phyloP scores from a whole-genome alignment of 2,888 invertebrate species.

The Galeopsomyia nigrocyanea region DNA sequence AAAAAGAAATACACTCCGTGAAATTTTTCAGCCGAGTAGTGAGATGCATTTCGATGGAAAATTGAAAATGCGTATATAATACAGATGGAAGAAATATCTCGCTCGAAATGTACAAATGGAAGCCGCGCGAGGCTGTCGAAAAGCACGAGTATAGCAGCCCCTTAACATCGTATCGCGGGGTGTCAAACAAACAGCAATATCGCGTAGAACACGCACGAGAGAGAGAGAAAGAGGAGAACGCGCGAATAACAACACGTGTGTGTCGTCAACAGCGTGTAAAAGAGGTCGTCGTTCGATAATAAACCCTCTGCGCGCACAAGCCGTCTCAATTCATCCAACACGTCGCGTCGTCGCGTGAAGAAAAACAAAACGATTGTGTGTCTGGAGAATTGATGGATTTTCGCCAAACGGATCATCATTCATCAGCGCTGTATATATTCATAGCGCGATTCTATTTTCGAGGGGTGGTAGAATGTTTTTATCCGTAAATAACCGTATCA shows the following conservation, averaged over 20 bases:
- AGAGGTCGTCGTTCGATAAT: background rate
- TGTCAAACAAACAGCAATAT: slow-evolving; percentile 12
- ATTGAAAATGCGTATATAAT: no score
- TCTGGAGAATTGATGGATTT: no score
- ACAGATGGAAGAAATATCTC: background rate
- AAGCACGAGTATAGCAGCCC: background rate
- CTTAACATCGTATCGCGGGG: background rate
- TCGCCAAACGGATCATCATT: no score
- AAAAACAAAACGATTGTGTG: no score
- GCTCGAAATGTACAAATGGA: background rate
- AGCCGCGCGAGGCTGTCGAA: background rate
- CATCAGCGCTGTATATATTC: background rate
- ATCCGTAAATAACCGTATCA: slow-evolving; percentile 36
- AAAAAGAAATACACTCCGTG: no score
- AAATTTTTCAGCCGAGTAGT: no score
- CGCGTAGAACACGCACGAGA: slow-evolving; percentile 17
- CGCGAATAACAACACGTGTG: no score
- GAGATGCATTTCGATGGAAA: no score
- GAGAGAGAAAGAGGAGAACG: no score
- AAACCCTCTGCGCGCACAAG: background rate
- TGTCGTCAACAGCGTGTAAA: background rate
- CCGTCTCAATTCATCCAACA: background rate
- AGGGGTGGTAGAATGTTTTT: background rate
- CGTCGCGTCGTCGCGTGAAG: background rate
- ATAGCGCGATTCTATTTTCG: slow-evolving; percentile 27